Percentiles rank a stretch among this genome's conserved stretches.
Conservation (phyloP, 2,888 invertebrate genomes). For the Cepaea hortensis region DNA sequence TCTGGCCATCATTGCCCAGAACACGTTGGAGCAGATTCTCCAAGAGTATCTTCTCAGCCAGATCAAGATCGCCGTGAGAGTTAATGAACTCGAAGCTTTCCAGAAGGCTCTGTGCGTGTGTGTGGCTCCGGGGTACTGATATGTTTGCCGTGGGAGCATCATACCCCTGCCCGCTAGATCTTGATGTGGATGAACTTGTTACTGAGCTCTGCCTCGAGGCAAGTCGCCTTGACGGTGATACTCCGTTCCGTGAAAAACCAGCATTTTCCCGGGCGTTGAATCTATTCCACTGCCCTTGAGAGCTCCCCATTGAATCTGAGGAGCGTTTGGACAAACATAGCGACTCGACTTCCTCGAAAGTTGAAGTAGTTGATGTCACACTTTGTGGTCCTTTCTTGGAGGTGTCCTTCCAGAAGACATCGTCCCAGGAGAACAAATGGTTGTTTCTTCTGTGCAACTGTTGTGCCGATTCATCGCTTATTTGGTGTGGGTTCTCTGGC, state of each 20-base stretch:
- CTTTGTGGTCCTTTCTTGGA: conserved; percentile 28
- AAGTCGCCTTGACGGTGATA: neutral
- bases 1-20: conserved; percentile 49
- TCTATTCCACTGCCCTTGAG: conserved; percentile 23
- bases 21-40: conserved; percentile 52
- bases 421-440: conserved; percentile 41
- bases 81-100: conserved; percentile 51
- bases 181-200: conserved; percentile 52
- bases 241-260: neutral
- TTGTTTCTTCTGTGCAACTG: neutral
- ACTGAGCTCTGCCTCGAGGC: conserved; percentile 53
- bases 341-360: conserved; percentile 60
- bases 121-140: neutral
- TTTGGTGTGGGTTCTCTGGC: neutral
- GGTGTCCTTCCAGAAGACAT: conserved; percentile 36
- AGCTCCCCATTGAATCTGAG: conserved; percentile 43
- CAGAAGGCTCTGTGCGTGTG: conserved; percentile 32
- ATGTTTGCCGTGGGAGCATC: conserved; percentile 1
- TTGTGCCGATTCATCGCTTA: neutral
- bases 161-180: conserved; percentile 47
- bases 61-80: conserved; percentile 48
- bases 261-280: neutral
- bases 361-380: conserved; percentile 51
- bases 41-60: conserved; percentile 45
- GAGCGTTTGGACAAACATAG: conserved; percentile 53